Evolutionary conservation across 2,797 vertebrate species (phyloP).

Genomic region (Lepilemur septentrionalis): DNA sequence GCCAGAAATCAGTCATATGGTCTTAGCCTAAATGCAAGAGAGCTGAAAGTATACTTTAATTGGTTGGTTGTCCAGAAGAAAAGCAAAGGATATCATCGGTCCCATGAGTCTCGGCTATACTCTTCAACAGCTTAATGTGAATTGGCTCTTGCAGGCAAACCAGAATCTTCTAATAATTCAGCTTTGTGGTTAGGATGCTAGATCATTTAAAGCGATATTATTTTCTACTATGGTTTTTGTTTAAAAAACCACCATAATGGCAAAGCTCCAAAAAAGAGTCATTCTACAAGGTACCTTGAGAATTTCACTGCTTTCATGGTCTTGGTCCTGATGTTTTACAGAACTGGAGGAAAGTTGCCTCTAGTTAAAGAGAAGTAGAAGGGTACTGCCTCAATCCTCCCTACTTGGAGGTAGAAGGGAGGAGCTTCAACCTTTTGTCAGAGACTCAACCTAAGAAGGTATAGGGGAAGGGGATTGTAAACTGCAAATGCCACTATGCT

Average conservation of each 20-base stretch:
- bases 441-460: background rate
- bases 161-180: background rate
- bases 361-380: background rate
- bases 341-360: background rate
- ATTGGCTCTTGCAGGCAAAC: background rate
- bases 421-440: background rate
- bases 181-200: background rate
- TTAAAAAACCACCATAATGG: background rate
- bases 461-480: too few species aligned
- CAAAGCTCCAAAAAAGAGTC: background rate
- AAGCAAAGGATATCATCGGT: background rate
- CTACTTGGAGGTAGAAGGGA: background rate
- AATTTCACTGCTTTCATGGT: background rate
- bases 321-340: background rate
- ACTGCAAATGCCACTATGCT: too few species aligned
- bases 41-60: background rate
- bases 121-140: constrained; percentile 4
- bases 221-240: background rate
- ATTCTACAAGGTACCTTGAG: background rate
- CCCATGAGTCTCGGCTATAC: background rate
- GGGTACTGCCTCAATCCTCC: background rate
- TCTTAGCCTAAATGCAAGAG: background rate
- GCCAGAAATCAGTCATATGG: background rate
- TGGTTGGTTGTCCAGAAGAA: background rate
- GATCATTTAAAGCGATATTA: background rate